Conservation (phyloP, 2,113 vertebrate species). For the Rhadina sibilatrix region DNA sequence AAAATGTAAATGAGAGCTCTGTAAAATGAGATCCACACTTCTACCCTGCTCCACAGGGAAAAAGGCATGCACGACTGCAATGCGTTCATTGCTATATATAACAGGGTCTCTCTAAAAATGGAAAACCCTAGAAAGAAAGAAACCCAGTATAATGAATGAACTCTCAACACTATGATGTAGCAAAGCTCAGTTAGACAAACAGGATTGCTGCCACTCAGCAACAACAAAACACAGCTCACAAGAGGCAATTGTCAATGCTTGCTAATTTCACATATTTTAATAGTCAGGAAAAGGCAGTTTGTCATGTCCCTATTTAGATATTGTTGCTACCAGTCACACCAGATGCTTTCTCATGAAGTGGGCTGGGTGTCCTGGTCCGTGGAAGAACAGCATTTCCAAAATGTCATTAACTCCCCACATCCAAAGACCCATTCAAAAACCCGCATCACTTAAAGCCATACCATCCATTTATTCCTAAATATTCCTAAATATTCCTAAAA, state of each 20-base stretch:
- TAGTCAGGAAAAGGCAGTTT: background rate
- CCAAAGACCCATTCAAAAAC: background rate
- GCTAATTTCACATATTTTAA: background rate
- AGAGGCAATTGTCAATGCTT: background rate
- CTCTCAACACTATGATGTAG: background rate
- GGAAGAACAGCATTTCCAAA: background rate
- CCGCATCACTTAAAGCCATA: background rate
- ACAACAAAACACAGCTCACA: background rate
- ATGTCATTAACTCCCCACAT: background rate
- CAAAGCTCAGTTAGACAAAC: background rate
- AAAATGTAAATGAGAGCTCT: background rate
- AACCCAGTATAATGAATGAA: background rate
- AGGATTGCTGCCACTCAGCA: background rate
- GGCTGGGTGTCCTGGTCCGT: background rate
- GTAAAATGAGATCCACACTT: background rate
- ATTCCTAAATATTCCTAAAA: background rate
- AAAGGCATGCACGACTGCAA: background rate
- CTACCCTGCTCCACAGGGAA: background rate
- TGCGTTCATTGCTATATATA: background rate
- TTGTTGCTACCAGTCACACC: background rate
- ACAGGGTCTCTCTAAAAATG: background rate
- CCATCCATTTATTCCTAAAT: background rate
- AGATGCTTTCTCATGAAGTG: background rate
- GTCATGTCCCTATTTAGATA: background rate
- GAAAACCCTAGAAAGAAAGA: slow-evolving; percentile 8